phyloP scores from a whole-genome alignment of 2,113 vertebrate genomes.

The Cinclus cinclus region DNA sequence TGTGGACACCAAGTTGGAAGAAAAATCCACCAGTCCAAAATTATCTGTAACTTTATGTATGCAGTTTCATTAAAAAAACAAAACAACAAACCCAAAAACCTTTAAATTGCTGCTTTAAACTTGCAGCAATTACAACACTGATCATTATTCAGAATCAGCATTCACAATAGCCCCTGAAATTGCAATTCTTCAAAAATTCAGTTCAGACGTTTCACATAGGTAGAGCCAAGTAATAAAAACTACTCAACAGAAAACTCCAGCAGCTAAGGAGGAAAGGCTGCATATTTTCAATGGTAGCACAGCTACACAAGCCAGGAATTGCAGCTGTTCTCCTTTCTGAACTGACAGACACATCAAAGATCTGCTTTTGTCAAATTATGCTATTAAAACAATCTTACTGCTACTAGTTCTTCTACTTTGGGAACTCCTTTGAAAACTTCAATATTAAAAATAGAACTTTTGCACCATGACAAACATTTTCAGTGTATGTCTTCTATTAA shows the following conservation, averaged over 20 bases:
- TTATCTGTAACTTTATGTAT: not conserved
- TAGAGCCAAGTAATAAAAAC: not conserved
- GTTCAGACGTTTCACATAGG: not conserved
- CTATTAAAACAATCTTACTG: not conserved
- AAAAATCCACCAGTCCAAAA: not conserved
- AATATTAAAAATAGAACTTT: not conserved
- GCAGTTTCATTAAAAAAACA: not conserved
- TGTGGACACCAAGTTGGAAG: not conserved
- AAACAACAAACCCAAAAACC: not conserved
- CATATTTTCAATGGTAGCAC: not conserved
- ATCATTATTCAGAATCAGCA: not conserved
- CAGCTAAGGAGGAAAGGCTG: not conserved
- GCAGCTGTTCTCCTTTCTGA: not conserved
- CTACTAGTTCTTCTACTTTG: not conserved
- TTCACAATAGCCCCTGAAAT: not conserved
- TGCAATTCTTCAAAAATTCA: not conserved
- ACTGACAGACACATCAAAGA: not conserved
- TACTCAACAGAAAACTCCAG: not conserved
- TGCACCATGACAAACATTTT: not conserved
- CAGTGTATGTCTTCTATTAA: not conserved
- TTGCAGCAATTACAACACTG: not conserved
- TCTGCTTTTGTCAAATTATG: not conserved
- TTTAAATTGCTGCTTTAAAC: not conserved
- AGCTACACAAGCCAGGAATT: not conserved
- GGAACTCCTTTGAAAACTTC: not conserved